A percentile compares a stretch with the other conserved stretches of the same genome.
Conservation (phyloP, 2,797 vertebrate species). For the Cossypha polioptera region DNA sequence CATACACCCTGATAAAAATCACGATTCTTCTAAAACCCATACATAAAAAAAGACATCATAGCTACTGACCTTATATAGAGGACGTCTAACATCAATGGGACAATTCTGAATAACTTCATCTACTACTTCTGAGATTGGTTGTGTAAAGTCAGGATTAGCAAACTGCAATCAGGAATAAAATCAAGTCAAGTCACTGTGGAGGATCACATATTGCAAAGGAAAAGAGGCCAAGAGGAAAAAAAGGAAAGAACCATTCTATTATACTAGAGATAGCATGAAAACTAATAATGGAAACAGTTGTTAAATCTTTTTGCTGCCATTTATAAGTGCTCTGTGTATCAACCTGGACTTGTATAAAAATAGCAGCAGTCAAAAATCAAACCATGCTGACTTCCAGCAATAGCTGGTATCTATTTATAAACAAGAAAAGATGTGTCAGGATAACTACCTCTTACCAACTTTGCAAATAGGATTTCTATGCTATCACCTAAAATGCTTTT, state of each 20-base stretch:
- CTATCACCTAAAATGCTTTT: neutral
- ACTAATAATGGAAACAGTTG: neutral
- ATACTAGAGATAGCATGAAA: neutral
- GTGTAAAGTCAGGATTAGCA: conserved; percentile 97
- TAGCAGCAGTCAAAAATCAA: neutral
- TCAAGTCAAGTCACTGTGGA: neutral
- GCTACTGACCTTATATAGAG: conserved; percentile 91
- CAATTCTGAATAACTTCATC: conserved; percentile 99
- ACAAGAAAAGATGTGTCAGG: accelerated
- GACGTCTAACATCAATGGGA: conserved; percentile 95
- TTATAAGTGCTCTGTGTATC: neutral
- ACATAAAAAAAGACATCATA: neutral
- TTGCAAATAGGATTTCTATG: neutral
- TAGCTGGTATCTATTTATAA: neutral
- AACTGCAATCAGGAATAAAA: conserved; percentile 80
- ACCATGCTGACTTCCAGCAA: neutral
- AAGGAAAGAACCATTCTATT: neutral
- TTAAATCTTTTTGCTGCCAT: neutral
- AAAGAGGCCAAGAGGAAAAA: neutral
- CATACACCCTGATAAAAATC: neutral
- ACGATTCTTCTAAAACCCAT: neutral
- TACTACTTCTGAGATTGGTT: conserved; percentile 98
- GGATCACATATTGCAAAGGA: neutral
- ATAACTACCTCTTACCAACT: neutral
- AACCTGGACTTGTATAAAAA: neutral